A percentile compares a stretch with the other conserved stretches of the same genome.
phyloP scores from a whole-genome alignment of 2,797 vertebrate genomes.

The Galago senegalensis region DNA sequence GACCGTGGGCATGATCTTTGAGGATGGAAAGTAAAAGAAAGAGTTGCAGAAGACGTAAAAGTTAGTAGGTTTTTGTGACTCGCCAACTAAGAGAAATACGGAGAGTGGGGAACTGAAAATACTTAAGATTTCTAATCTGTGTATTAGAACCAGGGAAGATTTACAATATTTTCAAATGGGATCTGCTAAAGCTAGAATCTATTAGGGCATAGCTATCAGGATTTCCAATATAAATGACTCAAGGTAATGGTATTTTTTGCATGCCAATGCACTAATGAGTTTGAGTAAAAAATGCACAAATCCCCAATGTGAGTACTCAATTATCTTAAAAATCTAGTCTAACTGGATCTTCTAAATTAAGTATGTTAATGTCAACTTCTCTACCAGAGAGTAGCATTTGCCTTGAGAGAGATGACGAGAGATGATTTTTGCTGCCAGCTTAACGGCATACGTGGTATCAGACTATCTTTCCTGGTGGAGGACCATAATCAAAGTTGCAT shows the following conservation, averaged over 20 bases:
- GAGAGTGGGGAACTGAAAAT: background rate
- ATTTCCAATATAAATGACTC: background rate
- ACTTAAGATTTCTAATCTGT: background rate
- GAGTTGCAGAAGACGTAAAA: background rate
- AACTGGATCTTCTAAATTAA: background rate
- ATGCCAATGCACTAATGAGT: background rate
- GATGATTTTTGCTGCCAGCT: background rate
- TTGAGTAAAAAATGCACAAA: background rate
- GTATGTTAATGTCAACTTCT: background rate
- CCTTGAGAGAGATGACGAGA: background rate
- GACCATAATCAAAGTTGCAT: background rate
- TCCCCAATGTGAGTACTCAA: background rate
- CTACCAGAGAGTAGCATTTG: background rate
- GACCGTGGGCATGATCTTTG: background rate
- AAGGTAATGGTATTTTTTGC: background rate
- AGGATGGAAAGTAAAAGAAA: background rate
- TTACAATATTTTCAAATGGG: background rate
- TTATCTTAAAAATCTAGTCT: background rate
- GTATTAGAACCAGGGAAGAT: background rate
- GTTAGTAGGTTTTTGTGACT: background rate
- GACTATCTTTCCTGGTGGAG: background rate
- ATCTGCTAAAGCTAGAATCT: background rate
- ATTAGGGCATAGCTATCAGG: background rate
- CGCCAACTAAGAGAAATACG: background rate
- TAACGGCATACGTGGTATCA: background rate